These are phyloP conservation scores for Cassiopea andromeda DNA, from an alignment of 30 jellyfish, hydroid and myxozoan genomes.

Conservation along the genomic window DNA sequence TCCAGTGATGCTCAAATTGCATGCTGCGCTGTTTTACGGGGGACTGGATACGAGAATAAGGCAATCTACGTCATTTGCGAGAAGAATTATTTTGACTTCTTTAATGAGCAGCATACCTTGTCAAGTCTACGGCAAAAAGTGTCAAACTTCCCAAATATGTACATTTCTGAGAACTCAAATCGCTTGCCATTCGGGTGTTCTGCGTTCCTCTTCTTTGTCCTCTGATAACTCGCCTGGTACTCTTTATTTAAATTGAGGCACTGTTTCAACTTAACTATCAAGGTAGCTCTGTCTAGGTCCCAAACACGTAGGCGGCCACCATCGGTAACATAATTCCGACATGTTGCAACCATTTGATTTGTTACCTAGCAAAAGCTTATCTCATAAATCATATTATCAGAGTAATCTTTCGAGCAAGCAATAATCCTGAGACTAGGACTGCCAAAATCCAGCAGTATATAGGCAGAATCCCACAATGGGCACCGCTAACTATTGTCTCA, in stretches of 20 bases:
- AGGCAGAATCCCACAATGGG: neutral
- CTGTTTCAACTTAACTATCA: conserved; percentile 73
- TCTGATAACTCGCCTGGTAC: conserved; percentile 91
- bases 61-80: neutral
- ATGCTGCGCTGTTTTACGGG: too few species aligned
- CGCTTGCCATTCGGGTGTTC: conserved; percentile 85
- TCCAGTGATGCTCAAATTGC: too few species aligned
- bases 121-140: conserved; percentile 90
- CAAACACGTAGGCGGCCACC: conserved; percentile 71
- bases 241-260: conserved; percentile 81
- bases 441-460: neutral
- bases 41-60: neutral
- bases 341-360: conserved; percentile 97
- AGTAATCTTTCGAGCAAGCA: neutral
- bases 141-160: conserved; percentile 96
- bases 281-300: conserved; percentile 86
- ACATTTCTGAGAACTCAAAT: conserved; percentile 98
- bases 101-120: conserved; percentile 48
- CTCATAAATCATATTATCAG: too few species aligned
- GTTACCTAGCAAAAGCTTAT: conserved; percentile 73
- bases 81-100: neutral
- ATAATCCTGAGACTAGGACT: neutral
- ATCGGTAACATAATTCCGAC: conserved; percentile 89
- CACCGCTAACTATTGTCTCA: neutral
- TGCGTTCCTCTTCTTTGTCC: conserved; percentile 80